phyloP scores from a whole-genome alignment of 2,888 invertebrate genomes.

The Dione vanillae region DNA sequence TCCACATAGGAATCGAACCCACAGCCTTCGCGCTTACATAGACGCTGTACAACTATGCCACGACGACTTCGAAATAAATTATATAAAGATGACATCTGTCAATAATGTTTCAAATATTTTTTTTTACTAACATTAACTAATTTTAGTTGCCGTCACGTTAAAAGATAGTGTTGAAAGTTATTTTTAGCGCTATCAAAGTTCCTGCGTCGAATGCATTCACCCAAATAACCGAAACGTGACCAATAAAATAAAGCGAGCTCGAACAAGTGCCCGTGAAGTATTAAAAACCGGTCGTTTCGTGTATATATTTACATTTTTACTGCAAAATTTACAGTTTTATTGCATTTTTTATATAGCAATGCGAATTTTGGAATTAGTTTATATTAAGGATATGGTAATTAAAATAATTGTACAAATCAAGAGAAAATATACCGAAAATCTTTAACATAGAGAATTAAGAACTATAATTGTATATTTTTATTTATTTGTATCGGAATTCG shows the following conservation, averaged over 20 bases:
- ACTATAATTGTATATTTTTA: no score
- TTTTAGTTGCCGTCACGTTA: no score
- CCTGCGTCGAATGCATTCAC: conserved; percentile 15
- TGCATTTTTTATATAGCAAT: not conserved
- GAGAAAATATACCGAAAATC: no score
- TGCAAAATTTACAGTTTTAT: not conserved
- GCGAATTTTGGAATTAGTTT: not conserved
- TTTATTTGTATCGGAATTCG: no score
- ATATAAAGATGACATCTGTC: no score
- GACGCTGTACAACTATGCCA: no score
- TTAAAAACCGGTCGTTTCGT: conserved; percentile 23
- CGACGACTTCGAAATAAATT: no score
- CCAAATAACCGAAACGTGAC: conserved; percentile 20
- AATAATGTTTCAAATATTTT: no score
- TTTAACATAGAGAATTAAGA: no score
- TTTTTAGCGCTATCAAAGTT: not conserved
- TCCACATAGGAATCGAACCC: no score
- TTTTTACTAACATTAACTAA: no score
- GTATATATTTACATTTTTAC: conserved; percentile 4
- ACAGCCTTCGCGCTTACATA: no score
- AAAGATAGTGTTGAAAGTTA: conserved; percentile 6
- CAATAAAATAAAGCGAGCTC: conserved; percentile 20
- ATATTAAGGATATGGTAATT: not conserved
- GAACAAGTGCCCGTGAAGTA: conserved; percentile 19
- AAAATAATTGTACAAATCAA: not conserved